Evolutionary conservation across 2,113 vertebrate species (phyloP), one percentile per base, ranked within the genome.

Genomic region (Brachyistius frenatus): DNA sequence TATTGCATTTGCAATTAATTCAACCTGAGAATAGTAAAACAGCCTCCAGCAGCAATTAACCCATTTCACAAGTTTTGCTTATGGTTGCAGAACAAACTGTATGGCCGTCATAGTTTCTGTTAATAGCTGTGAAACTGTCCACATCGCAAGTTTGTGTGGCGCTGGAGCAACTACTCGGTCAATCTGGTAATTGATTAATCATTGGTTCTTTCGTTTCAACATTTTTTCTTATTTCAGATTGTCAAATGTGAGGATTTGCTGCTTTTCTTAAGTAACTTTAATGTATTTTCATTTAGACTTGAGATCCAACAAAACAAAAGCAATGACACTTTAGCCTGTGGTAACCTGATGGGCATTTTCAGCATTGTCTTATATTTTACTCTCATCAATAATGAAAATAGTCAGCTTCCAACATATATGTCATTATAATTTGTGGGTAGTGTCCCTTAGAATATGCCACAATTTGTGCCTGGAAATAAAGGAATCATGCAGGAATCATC

Each of bases 11-110:
- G 72, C 64, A 68, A 66, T 76, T 76, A 66, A 74, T 82, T 80
- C 75, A 77, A 80, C 79, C 77, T 74, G 69, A 52, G 66, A 77
- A 67, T n/a, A 46, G 81, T 57, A 60, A 90, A 88, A 88, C 49
- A 79, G 70, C 87, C 66, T 33, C 3, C 2, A 74, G 86, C 75
- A 53, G 80, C 73, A 82, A 88, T 88, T 71, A 83, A 67, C 64
- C 9, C 41, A 44, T 11, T 55, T 77, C 55, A 60, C 63, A 69
- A 2, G 73, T 83, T 80, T 67, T 78, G 71, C 62, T 77, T 74
- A 73, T 49, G 62, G 50, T 32, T 2, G 73, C 58, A 75, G 39
- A 85, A 77, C 56, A 57, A 32, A 32, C 46, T 36, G 46, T 14
- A n/a, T 3, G 31, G 65, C 33, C 46, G 0, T 58, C 31, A 30